Evolutionary conservation across 2,113 vertebrate species (phyloP), one percentile per base, ranked within the genome.

Genomic region (Eretmochelys imbricata): DNA sequence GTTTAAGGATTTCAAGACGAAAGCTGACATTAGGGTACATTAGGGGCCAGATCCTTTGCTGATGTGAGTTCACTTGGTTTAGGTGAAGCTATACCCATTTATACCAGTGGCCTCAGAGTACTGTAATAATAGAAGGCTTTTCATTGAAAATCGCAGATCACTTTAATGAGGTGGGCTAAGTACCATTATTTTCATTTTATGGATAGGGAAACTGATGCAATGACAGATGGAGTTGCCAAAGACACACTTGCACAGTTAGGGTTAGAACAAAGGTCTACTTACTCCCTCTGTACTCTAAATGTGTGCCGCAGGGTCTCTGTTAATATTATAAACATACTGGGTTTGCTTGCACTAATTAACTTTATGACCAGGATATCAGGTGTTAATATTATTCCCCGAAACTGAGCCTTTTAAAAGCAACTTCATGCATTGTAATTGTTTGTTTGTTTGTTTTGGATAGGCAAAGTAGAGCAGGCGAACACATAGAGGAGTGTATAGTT

Each of bases 1-100:
- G 6, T 69, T 65, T 69, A 85, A 91, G 20, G 9, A 81, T 91
- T 93, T 86, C 25, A 46, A 93, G 85, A 59, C 59, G 16, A 72
- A 89, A 49, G 13, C 62, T 7, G 38, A 5, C 17, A 1, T 62
- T 84, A 42, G 46, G 14, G 25, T 80, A 65, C 14, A 27, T 1
- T 16, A 69, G 1, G 51, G 65, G 84, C 94, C 75, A 78, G 75
- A 78, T 78, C 42, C 11, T 78, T 27, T 46, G n/a, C 10, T 46
- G 22, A 46, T 27, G 46, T 85, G 50, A 80, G 20, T 80, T 90
- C 86, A 19, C 5, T 20, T 91, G 5, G 80, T 38, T 89, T 82
- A 4, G 17, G 16, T 54, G 27, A 48, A 80, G 50, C 80, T 42
- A 54, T 78, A 20, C 85, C 91, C 42, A 38, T 46, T 89, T 81